Conservation (phyloP, 2,888 invertebrate species). For the Schrankia costaestrigalis region DNA sequence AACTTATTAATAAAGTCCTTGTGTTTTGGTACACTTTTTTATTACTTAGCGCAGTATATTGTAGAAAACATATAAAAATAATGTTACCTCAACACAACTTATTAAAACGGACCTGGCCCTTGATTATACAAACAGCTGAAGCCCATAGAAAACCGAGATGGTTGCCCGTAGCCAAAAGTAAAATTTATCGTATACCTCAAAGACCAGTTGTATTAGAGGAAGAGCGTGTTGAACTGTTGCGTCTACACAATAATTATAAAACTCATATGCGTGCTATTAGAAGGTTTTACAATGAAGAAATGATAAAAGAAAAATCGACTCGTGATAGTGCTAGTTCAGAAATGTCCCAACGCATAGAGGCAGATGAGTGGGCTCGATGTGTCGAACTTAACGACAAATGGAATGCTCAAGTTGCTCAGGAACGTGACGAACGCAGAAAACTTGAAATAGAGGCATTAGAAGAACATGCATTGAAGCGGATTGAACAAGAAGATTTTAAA, state of each 20-base stretch:
- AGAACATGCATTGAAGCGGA: constrained; percentile 65
- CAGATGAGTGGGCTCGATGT: constrained; percentile 83
- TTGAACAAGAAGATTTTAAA: constrained; percentile 58
- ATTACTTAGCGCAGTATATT: neutral
- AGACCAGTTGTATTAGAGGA: constrained; percentile 81
- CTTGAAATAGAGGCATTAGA: constrained; percentile 70
- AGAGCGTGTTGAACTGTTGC: constrained; percentile 83
- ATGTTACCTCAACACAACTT: constrained; percentile 46
- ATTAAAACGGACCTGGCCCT: constrained; percentile 55
- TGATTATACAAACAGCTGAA: constrained; percentile 56
- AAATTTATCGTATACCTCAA: constrained; percentile 86
- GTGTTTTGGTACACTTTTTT: neutral
- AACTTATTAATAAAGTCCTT: no score
- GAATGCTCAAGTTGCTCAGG: constrained; percentile 83
- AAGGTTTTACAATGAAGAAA: constrained; percentile 76
- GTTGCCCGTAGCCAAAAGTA: constrained; percentile 89
- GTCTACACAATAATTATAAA: constrained; percentile 86
- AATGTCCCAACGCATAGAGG: constrained; percentile 77
- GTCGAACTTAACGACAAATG: constrained; percentile 84
- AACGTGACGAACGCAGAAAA: constrained; percentile 80
- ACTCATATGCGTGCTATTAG: constrained; percentile 80
- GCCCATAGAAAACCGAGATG: constrained; percentile 87
- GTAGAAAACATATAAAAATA: constrained; percentile 6
- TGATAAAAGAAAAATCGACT: constrained; percentile 69
- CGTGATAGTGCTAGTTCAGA: constrained; percentile 78